These are phyloP conservation scores for Pseudomyrmex cubaensis DNA, from an alignment of 1,140 invertebrate species.

Conservation along the genomic window DNA sequence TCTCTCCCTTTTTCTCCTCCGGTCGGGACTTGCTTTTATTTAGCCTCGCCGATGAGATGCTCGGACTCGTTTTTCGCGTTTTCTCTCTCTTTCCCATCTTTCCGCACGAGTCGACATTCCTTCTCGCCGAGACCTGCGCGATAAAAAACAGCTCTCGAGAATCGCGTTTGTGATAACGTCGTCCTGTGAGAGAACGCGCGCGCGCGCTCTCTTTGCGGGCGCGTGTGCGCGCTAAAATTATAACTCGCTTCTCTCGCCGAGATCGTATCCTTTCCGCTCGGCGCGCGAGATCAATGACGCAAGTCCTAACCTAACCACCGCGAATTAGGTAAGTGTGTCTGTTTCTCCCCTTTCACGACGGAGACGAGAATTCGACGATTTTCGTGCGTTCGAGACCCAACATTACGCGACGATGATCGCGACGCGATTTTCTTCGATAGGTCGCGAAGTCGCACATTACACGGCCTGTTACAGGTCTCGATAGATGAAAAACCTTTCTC, in stretches of 20 bases:
- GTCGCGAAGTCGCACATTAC: background rate
- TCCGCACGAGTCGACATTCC: too few species aligned
- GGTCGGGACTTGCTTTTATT: constrained; percentile 35
- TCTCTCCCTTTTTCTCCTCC: constrained; percentile 47
- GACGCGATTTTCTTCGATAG: constrained; percentile 1
- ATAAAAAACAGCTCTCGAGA: too few species aligned
- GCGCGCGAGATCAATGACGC: constrained; percentile 14
- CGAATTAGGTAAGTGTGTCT: constrained; percentile 38
- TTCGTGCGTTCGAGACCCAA: background rate
- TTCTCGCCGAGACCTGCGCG: too few species aligned
- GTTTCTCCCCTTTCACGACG: background rate
- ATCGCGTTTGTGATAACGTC: too few species aligned
- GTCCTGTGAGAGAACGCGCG: background rate
- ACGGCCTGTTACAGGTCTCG: background rate
- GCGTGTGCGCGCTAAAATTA: constrained; percentile 9
- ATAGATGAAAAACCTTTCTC: constrained; percentile 14
- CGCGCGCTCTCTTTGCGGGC: background rate
- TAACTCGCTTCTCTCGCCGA: background rate
- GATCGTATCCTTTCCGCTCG: constrained; percentile 11
- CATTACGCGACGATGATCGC: background rate
- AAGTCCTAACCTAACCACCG: background rate
- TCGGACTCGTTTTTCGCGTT: too few species aligned
- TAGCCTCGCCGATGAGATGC: constrained; percentile 10
- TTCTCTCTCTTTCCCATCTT: too few species aligned
- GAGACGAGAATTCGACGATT: background rate